phyloP scores from a whole-genome alignment of 2,113 vertebrate genomes.

The Trochalopteron elliotii region DNA sequence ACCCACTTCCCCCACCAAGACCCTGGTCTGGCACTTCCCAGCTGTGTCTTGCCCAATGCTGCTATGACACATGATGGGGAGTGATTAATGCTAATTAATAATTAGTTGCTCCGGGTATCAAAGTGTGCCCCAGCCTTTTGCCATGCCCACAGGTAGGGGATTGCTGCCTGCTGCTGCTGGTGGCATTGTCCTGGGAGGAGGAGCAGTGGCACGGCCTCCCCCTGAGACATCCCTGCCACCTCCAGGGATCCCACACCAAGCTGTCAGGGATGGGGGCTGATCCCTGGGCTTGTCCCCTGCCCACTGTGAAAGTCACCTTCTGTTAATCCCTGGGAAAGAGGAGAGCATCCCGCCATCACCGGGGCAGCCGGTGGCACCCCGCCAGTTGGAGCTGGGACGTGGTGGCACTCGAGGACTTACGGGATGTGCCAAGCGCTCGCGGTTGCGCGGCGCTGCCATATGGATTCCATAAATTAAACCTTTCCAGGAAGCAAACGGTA shows the following conservation, averaged over 20 bases:
- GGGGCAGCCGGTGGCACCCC: background rate
- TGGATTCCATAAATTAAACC: slow-evolving; percentile 75
- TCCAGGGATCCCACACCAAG: background rate
- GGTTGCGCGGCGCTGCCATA: slow-evolving; percentile 50
- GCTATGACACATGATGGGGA: background rate
- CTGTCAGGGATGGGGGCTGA: background rate
- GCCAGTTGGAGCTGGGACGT: slow-evolving; percentile 3
- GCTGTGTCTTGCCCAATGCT: background rate
- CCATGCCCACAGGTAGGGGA: slow-evolving; percentile 11
- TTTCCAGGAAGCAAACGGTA: slow-evolving; percentile 51
- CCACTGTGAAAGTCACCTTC: background rate
- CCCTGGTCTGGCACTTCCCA: background rate
- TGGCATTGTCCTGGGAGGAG: background rate
- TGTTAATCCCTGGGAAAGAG: background rate
- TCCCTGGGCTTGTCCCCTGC: background rate
- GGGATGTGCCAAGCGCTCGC: background rate
- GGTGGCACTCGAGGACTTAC: slow-evolving; percentile 21
- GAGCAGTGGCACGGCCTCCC: accelerated
- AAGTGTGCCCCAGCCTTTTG: background rate
- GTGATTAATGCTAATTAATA: slow-evolving; percentile 40
- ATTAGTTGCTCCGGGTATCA: slow-evolving; percentile 20
- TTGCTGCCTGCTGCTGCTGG: background rate
- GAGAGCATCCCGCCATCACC: background rate
- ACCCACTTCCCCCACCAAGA: background rate
- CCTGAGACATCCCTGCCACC: background rate